A percentile compares a stretch with the other conserved stretches of the same genome.
Evolutionary conservation across 2,888 invertebrate genomes (phyloP).

Genomic region (Malachius bipustulatus): DNA sequence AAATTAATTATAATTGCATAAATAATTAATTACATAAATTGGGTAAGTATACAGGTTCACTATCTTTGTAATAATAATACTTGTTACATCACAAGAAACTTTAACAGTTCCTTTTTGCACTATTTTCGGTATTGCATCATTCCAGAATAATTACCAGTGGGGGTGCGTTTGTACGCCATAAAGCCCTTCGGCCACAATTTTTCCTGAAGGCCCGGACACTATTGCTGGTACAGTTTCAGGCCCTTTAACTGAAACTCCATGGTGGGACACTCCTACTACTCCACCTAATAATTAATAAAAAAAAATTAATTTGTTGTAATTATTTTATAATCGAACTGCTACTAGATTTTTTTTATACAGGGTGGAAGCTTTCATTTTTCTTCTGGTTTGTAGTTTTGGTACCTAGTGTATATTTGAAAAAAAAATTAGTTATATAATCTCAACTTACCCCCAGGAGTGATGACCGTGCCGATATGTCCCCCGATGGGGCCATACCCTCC

Average conservation of each 20-base stretch:
- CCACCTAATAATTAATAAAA: no score
- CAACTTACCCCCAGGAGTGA: no score
- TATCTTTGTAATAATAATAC: neutral
- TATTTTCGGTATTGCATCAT: no score
- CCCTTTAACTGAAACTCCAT: constrained; percentile 1
- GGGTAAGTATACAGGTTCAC: neutral
- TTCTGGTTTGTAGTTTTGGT: no score
- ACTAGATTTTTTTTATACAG: no score
- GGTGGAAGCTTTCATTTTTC: no score
- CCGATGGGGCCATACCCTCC: neutral
- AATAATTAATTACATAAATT: constrained; percentile 1
- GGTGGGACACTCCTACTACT: neutral
- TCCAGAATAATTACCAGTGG: neutral
- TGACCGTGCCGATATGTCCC: neutral
- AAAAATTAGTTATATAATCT: no score
- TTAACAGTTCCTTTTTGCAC: neutral
- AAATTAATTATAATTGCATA: no score
- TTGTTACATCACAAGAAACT: neutral
- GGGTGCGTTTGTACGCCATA: neutral
- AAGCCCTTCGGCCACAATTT: constrained; percentile 1
- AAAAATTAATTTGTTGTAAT: no score
- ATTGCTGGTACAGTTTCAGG: neutral
- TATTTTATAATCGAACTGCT: no score
- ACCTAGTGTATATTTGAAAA: no score
- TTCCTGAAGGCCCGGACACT: neutral